These are phyloP conservation scores for Idaea straminata DNA, from an alignment of 2,888 invertebrate species.

Conservation along the genomic window DNA sequence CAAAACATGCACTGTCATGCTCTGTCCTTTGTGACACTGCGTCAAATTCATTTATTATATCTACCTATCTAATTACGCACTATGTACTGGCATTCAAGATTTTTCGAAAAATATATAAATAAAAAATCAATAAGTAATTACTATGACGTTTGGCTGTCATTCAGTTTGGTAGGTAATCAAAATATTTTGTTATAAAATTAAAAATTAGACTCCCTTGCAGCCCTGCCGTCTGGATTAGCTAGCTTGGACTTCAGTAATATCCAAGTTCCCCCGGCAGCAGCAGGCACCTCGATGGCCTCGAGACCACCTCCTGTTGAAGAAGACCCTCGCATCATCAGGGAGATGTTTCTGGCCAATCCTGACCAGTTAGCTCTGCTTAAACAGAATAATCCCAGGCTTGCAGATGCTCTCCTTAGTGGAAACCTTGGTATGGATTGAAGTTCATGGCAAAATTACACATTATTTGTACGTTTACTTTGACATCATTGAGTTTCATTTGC, in stretches of 20 bases:
- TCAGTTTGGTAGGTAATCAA: conserved; percentile 17
- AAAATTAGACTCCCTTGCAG: conserved; percentile 46
- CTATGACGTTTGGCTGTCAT: conserved; percentile 22
- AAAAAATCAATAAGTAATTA: conserved; percentile 18
- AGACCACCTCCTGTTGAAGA: conserved; percentile 81
- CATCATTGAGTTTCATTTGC: neutral
- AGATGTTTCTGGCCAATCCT: conserved; percentile 93
- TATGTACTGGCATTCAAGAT: conserved; percentile 28
- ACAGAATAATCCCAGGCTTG: conserved; percentile 95
- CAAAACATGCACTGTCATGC: conserved; percentile 61
- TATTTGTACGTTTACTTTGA: neutral
- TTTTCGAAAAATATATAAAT: conserved; percentile 19
- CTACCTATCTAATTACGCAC: conserved; percentile 21
- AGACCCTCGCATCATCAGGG: conserved; percentile 90
- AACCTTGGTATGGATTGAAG: conserved; percentile 82
- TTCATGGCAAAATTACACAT: neutral
- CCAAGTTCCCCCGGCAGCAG: conserved; percentile 82
- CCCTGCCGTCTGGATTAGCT: conserved; percentile 74
- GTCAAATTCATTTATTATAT: conserved; percentile 31
- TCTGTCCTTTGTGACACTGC: conserved; percentile 42
- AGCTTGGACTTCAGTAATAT: conserved; percentile 92
- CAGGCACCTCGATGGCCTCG: conserved; percentile 58
- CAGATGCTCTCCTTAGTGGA: conserved; percentile 93
- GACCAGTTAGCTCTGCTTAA: conserved; percentile 93
- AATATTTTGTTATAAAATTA: conserved; percentile 25